A percentile compares a stretch with the other conserved stretches of the same genome.
Conservation (phyloP, 2,888 invertebrate genomes). For the Diaprepes abbreviatus region DNA sequence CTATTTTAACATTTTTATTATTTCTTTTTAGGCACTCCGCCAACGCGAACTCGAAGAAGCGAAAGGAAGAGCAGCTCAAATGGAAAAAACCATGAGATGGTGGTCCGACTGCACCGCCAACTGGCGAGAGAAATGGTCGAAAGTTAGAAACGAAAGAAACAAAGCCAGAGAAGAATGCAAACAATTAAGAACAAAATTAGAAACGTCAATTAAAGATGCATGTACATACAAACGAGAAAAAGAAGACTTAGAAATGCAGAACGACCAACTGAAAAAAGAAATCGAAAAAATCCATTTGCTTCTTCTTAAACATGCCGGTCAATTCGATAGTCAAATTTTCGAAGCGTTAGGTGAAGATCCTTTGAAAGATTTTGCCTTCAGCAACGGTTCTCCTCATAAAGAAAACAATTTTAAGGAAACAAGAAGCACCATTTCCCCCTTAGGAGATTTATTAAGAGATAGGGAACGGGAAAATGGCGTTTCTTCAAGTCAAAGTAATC, state of each 20-base stretch:
- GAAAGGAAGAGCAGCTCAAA: slow-evolving; percentile 93
- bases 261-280: slow-evolving; percentile 83
- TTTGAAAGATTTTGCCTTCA: slow-evolving; percentile 65
- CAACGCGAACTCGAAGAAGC: slow-evolving; percentile 94
- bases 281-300: slow-evolving; percentile 83
- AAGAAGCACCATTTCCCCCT: slow-evolving; percentile 33
- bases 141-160: slow-evolving; percentile 93
- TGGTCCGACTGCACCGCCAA: slow-evolving; percentile 98
- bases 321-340: slow-evolving; percentile 73
- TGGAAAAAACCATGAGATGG: slow-evolving; percentile 99
- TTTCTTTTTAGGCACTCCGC: slow-evolving; percentile 73
- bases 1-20: no score
- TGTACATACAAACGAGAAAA: slow-evolving; percentile 82
- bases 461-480: slow-evolving; percentile 62
- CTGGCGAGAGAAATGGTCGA: slow-evolving; percentile 97
- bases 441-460: slow-evolving; percentile 32
- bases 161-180: slow-evolving; percentile 84
- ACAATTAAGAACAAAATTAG: slow-evolving; percentile 84
- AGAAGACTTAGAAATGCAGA: slow-evolving; percentile 82
- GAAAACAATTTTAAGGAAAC: slow-evolving; percentile 29
- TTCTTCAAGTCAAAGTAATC: slow-evolving; percentile 58
- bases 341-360: slow-evolving; percentile 69
- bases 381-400: slow-evolving; percentile 54
- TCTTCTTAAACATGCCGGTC: slow-evolving; percentile 78
- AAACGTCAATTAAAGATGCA: slow-evolving; percentile 82